Percentiles rank a stretch among this genome's conserved stretches.
Evolutionary conservation across 2,888 invertebrate species (phyloP).

Genomic region (Tricholauxania praeusta): DNA sequence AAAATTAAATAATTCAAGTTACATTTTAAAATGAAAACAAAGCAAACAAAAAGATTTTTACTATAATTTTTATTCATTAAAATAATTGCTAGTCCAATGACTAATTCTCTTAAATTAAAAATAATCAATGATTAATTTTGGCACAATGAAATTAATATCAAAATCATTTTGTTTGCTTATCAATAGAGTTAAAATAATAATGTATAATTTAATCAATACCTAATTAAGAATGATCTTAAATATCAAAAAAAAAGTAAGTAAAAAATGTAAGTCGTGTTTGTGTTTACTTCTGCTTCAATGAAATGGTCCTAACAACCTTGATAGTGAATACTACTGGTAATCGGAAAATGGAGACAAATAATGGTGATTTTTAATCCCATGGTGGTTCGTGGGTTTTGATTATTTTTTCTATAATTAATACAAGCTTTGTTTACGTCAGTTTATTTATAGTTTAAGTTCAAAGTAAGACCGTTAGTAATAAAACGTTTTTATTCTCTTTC

Average conservation of each 20-base stretch:
- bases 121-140: no score
- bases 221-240: constrained; percentile 44
- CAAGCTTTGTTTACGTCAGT: constrained; percentile 19
- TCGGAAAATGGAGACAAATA: constrained; percentile 19
- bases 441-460: constrained; percentile 15
- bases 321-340: neutral
- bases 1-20: constrained; percentile 4
- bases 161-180: constrained; percentile 41
- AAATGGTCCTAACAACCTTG: neutral
- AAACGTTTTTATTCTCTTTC: constrained; percentile 58
- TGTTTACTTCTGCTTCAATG: constrained; percentile 58
- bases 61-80: neutral
- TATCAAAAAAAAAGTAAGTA: constrained; percentile 51
- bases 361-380: constrained; percentile 45
- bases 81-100: neutral
- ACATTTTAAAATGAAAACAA: constrained; percentile 12
- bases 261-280: constrained; percentile 57
- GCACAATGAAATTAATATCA: no score
- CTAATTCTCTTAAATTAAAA: no score
- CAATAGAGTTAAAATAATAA: constrained; percentile 35
- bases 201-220: constrained; percentile 39
- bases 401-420: constrained; percentile 34
- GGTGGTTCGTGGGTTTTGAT: constrained; percentile 53
- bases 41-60: constrained; percentile 34
- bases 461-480: constrained; percentile 52